Percentiles rank a stretch among this genome's conserved stretches.
Conservation (phyloP, 2,888 invertebrate species). For the Trichacis sp. region DNA sequence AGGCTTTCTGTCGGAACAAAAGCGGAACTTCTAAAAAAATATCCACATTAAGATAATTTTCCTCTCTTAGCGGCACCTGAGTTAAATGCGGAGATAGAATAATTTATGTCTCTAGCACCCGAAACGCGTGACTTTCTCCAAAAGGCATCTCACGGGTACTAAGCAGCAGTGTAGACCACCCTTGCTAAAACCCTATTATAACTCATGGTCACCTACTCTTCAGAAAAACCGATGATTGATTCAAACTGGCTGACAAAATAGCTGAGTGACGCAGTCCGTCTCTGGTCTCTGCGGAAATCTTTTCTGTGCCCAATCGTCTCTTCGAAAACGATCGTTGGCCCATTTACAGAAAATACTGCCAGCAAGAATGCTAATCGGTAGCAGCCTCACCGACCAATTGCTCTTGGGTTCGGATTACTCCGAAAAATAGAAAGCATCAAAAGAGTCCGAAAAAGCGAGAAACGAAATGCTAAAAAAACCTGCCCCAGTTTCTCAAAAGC, state of each 20-base stretch:
- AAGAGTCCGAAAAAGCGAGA: not conserved
- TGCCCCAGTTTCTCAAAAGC: too few species aligned
- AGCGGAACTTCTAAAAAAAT: not conserved
- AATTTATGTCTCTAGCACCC: not conserved
- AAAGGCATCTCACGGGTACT: slow-evolving; percentile 6
- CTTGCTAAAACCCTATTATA: not conserved
- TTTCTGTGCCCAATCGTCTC: not conserved
- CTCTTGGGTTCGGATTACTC: not conserved
- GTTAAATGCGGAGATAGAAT: slow-evolving; percentile 5
- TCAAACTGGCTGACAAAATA: not conserved
- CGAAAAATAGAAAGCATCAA: not conserved
- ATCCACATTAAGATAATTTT: slow-evolving; percentile 1
- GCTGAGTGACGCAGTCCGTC: not conserved
- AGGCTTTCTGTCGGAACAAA: not conserved
- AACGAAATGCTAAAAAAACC: too few species aligned
- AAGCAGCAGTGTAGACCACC: not conserved
- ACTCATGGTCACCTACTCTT: not conserved
- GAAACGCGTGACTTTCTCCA: not conserved
- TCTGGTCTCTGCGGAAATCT: not conserved
- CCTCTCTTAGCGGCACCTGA: slow-evolving; percentile 2
- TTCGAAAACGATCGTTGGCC: not conserved
- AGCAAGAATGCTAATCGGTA: not conserved
- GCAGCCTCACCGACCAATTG: not conserved
- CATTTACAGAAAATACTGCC: not conserved
- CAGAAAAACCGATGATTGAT: not conserved